These are phyloP conservation scores for Capitulum mitella DNA, from an alignment of 2,888 invertebrate genomes.

Conservation along the genomic window DNA sequence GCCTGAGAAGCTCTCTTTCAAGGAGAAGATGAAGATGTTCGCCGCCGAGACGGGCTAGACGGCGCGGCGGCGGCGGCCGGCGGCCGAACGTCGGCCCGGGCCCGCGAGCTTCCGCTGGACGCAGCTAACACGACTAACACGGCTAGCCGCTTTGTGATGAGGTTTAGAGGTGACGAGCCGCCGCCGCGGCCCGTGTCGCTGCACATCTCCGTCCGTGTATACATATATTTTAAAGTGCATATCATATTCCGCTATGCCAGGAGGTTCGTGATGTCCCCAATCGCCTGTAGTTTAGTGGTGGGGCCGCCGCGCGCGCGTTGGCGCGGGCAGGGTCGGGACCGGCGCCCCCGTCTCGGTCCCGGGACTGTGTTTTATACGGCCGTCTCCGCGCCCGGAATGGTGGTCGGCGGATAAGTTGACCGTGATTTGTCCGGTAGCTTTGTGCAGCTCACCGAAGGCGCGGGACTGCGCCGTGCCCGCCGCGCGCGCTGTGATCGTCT, in stretches of 20 bases:
- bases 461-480: too few species aligned
- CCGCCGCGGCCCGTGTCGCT: neutral
- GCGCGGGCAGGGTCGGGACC: neutral
- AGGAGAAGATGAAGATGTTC: conserved; percentile 99
- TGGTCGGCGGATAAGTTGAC: too few species aligned
- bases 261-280: neutral
- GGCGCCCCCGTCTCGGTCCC: neutral
- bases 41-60: conserved; percentile 92
- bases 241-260: neutral
- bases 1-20: conserved; percentile 89
- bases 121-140: neutral
- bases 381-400: neutral
- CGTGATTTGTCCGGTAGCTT: too few species aligned
- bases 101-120: neutral
- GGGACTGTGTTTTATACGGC: neutral
- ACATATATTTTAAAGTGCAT: conserved; percentile 8
- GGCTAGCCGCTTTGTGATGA: conserved; percentile 2
- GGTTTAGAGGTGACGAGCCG: neutral
- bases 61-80: conserved; percentile 25
- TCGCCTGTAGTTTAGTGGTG: neutral
- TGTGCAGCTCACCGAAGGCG: too few species aligned
- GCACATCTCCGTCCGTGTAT: neutral
- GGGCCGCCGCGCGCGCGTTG: neutral
- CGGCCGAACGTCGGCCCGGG: neutral
- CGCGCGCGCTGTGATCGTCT: too few species aligned